phyloP scores from a whole-genome alignment of 2,113 vertebrate genomes.

The Oenanthe oenanthe region DNA sequence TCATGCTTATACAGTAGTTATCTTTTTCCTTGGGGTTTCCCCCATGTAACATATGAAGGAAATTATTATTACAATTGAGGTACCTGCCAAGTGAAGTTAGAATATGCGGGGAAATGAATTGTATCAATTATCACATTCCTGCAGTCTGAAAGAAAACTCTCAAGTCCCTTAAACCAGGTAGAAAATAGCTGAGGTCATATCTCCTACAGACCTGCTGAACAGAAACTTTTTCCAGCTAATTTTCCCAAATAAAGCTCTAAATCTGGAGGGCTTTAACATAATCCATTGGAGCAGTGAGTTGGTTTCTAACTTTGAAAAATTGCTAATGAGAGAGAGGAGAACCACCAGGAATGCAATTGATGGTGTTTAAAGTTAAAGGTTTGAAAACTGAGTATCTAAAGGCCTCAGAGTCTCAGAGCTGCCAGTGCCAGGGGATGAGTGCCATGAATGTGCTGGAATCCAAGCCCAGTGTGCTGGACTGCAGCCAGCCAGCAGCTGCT shows the following conservation, averaged over 20 bases:
- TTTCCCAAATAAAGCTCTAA: neutral
- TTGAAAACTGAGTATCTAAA: neutral
- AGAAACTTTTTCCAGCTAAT: neutral
- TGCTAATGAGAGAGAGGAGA: neutral
- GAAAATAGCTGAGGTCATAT: neutral
- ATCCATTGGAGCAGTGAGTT: neutral
- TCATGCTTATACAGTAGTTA: neutral
- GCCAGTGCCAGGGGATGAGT: neutral
- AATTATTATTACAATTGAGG: neutral
- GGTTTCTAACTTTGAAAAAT: neutral
- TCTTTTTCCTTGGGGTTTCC: neutral
- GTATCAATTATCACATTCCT: neutral
- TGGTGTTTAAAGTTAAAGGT: neutral
- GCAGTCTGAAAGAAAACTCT: neutral
- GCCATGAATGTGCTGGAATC: neutral
- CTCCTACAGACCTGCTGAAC: neutral
- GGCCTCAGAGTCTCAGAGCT: neutral
- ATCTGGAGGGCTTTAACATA: neutral
- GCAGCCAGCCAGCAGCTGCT: neutral
- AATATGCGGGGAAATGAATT: neutral
- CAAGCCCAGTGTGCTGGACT: neutral
- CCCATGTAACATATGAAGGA: neutral
- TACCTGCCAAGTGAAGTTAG: neutral
- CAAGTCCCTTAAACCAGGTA: neutral
- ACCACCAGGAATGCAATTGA: rapidly evolving